Evolutionary conservation across 2,888 invertebrate species (phyloP), one percentile per base, ranked within the genome.

Genomic region (Himalopsyche japonica): DNA sequence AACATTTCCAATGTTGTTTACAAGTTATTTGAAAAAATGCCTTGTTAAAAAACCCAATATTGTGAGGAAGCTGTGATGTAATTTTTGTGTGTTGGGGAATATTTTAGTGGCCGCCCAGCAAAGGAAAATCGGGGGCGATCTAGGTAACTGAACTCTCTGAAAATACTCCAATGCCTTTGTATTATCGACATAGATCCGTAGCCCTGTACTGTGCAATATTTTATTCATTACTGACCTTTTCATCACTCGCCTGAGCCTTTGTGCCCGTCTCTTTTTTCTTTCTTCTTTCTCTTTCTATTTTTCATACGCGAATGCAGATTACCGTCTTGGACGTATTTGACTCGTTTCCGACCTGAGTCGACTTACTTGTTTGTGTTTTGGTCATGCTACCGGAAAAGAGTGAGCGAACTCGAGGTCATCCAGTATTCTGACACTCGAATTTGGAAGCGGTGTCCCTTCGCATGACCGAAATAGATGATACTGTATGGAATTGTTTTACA

Each of bases 71-170:
- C 81, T 30, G 78, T 85, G 80, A 82, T 76, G 81, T 82, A 79
- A 83, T 81, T 78, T 27, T 86, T 87, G 82, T 87, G 78, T 87
- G 84, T 87, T 87, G 87, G 86, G 87, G 87, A 81, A 85, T 84
- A 86, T 92, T 92, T 91, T 92, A 94, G 94, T 94, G 94, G 93
- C 94, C 92, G 94, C 94, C 91, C 94, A 94, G 92, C 93, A 94
- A 92, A 93, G 94, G 94, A 94, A 94, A 93, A 93, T 94, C 92
- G 94, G 94, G 93, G 92, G 92, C 91, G 94, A 94, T 91, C 93
- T 94, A 94, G 94, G 94, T 94, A 94, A 94, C 93, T 92, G 92
- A 92, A 92, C 92, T 89, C 91, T 91, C 92, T 92, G 86, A 91
- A 92, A 92, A 92, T 91, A 91, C 48, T 91, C 92, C 84, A 86